Evolutionary conservation across 2,797 vertebrate genomes (phyloP).

Genomic region (Columba guinea): DNA sequence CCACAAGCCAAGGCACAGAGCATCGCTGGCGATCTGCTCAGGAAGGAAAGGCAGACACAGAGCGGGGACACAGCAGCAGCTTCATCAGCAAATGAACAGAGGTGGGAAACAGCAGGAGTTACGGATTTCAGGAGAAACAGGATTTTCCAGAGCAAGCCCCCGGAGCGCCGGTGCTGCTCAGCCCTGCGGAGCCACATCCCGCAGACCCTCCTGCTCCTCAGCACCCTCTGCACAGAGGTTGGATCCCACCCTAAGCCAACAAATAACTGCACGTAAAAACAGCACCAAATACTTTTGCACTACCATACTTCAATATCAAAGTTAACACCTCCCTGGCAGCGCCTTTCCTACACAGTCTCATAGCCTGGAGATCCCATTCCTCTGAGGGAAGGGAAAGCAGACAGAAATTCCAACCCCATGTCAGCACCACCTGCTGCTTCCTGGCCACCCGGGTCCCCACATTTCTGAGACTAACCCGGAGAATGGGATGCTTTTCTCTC

Average conservation of each 20-base stretch:
- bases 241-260: background rate
- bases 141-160: background rate
- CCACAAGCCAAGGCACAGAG: background rate
- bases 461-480: background rate
- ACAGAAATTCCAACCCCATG: background rate
- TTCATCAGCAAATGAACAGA: background rate
- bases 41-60: background rate
- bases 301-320: accelerated
- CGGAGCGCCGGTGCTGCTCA: accelerated
- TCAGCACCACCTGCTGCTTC: background rate
- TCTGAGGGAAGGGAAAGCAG: background rate
- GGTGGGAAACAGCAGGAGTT: background rate
- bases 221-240: background rate
- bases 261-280: accelerated
- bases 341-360: accelerated
- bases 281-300: background rate
- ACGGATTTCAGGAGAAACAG: accelerated
- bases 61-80: background rate
- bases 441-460: background rate
- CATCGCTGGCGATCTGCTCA: background rate
- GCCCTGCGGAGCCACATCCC: background rate
- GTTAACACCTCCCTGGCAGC: accelerated
- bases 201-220: background rate
- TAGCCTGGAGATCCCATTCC: accelerated
- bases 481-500: accelerated